A percentile compares a stretch with the other conserved stretches of the same genome.
phyloP scores from a whole-genome alignment of 2,797 vertebrate species.

The Lagocephalus sceleratus region DNA sequence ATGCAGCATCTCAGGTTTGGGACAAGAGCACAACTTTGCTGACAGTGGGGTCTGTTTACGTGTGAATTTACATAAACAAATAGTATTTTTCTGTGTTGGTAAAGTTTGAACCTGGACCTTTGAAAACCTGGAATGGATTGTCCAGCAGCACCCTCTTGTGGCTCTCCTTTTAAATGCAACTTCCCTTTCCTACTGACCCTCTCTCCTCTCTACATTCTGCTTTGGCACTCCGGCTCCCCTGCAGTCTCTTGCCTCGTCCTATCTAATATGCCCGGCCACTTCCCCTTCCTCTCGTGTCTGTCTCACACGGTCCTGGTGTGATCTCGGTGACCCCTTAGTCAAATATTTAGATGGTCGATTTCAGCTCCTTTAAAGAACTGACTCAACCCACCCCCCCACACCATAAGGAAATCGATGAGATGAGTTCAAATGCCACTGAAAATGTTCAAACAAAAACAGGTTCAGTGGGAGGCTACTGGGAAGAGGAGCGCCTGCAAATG shows the following conservation, averaged over 20 bases:
- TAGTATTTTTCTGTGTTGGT: conserved; percentile 23
- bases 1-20: conserved; percentile 59
- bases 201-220: conserved; percentile 41
- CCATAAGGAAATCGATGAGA: conserved; percentile 71
- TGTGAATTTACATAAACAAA: conserved; percentile 36
- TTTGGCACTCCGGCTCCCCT: conserved; percentile 38
- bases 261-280: conserved; percentile 39
- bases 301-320: conserved; percentile 30
- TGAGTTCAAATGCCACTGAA: conserved; percentile 73
- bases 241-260: conserved; percentile 43
- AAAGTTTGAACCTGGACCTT: conserved; percentile 12
- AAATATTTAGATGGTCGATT: conserved; percentile 81
- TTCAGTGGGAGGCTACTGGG: conserved; percentile 56
- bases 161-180: conserved; percentile 63
- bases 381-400: conserved; percentile 49
- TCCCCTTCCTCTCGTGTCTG: conserved; percentile 28
- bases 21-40: conserved; percentile 54
- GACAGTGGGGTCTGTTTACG: conserved; percentile 40
- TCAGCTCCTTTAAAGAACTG: conserved; percentile 70
- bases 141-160: conserved; percentile 99
- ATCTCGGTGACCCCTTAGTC: conserved; percentile 72
- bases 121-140: conserved; percentile 76
- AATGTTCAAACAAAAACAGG: conserved; percentile 74
- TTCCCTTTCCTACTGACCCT: conserved; percentile 28
- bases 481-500: conserved; percentile 11